A percentile compares a stretch with the other conserved stretches of the same genome.
Evolutionary conservation across 2,797 vertebrate genomes (phyloP).

Genomic region (Coregonus ussuriensis): DNA sequence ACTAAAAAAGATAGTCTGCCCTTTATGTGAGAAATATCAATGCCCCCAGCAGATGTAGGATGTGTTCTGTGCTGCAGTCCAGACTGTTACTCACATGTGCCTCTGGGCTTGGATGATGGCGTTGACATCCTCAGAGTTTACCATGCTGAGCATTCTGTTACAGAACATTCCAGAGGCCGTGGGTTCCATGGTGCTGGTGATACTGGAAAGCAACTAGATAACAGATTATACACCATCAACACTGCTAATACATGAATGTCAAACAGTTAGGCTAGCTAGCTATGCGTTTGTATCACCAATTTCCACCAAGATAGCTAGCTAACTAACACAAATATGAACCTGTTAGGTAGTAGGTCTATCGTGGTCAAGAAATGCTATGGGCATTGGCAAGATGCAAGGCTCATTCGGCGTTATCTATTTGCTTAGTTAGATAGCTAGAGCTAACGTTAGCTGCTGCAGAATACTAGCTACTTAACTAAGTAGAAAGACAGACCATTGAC

Average conservation of each 20-base stretch:
- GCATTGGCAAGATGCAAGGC: background rate
- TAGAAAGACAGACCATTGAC: too few species aligned
- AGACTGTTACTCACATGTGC: conserved; percentile 87
- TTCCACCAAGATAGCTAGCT: too few species aligned
- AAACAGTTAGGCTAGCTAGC: too few species aligned
- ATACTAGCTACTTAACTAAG: too few species aligned
- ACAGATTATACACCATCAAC: background rate
- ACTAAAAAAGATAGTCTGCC: background rate
- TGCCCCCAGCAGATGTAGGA: background rate
- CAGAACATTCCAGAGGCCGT: conserved; percentile 92
- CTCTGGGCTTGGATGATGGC: conserved; percentile 97
- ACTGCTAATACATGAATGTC: background rate
- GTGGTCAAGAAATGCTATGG: background rate
- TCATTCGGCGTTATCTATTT: background rate
- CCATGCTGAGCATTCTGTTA: conserved; percentile 94
- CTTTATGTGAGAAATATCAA: background rate
- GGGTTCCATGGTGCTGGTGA: conserved; percentile 78
- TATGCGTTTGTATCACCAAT: too few species aligned
- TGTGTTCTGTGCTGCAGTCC: background rate
- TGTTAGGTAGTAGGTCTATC: background rate
- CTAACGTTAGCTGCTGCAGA: too few species aligned
- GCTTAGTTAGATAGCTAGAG: background rate
- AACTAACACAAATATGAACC: too few species aligned
- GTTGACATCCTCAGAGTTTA: conserved; percentile 93
- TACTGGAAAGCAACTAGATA: conserved; percentile 21